Evolutionary conservation across 2,888 invertebrate species (phyloP).

Genomic region (Drosophila koepferae): DNA sequence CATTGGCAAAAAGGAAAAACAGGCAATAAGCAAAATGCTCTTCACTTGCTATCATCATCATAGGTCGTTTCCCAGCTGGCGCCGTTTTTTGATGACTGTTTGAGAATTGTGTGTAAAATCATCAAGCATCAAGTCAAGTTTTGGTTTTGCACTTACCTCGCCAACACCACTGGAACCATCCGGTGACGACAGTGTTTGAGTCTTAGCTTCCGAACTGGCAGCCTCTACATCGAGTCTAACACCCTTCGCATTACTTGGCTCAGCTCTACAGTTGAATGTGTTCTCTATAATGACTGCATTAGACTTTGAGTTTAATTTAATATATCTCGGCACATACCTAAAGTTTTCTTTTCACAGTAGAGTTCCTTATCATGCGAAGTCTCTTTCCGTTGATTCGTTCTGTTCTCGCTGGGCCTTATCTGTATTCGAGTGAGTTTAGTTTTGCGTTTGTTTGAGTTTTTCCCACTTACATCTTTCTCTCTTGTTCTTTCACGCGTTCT

Average conservation of each 20-base stretch:
- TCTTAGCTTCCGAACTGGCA: not conserved
- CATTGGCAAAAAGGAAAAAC: conserved; percentile 12
- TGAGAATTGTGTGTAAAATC: not conserved
- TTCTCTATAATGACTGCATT: conserved; percentile 4
- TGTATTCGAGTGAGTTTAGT: conserved; percentile 4
- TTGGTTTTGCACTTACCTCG: conserved; percentile 23
- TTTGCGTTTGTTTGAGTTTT: not conserved
- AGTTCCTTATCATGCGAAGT: not conserved
- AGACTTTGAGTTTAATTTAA: not conserved
- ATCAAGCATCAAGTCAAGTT: not conserved
- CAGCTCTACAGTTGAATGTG: not conserved
- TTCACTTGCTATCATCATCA: conserved; percentile 46
- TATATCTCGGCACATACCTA: conserved; percentile 3
- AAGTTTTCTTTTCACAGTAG: not conserved
- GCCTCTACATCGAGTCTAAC: not conserved
- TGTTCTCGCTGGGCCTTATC: conserved; percentile 13
- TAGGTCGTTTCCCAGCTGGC: conserved; percentile 45
- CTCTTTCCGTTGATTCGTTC: not conserved
- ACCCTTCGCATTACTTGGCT: not conserved
- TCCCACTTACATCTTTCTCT: conserved; percentile 9
- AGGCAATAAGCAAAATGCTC: not conserved
- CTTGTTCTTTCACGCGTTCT: not conserved
- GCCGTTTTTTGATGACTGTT: conserved; percentile 23
- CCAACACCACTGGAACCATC: not conserved
- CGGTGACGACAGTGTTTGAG: not conserved